phyloP scores from a whole-genome alignment of 2,888 invertebrate species.

The Drosophila pegasa region DNA sequence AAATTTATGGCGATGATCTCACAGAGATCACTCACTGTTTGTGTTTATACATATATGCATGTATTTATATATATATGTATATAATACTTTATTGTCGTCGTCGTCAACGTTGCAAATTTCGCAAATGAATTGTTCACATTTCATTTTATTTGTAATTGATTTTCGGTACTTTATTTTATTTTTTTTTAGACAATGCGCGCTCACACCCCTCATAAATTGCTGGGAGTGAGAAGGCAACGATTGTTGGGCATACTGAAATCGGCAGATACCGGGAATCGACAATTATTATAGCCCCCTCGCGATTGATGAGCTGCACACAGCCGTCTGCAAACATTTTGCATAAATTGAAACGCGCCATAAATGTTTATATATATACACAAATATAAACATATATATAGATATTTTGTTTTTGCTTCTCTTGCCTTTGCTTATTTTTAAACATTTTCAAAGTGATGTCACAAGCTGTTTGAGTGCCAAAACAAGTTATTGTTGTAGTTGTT shows the following conservation, averaged over 20 bases:
- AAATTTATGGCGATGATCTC: constrained; percentile 67
- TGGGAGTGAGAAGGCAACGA: constrained; percentile 30
- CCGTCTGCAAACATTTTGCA: constrained; percentile 34
- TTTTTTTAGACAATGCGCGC: background rate
- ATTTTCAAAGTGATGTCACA: constrained; percentile 78
- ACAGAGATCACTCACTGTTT: constrained; percentile 56
- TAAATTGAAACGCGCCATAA: constrained; percentile 28
- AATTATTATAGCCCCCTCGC: constrained; percentile 39
- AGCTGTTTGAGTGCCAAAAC: constrained; percentile 57
- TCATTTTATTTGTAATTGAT: constrained; percentile 59
- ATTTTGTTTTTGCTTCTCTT: constrained; percentile 1
- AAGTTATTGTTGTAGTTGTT: constrained; percentile 46
- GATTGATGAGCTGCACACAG: constrained; percentile 56
- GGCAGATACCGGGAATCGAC: constrained; percentile 37
- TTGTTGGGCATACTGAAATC: constrained; percentile 25
- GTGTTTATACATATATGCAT: constrained; percentile 15
- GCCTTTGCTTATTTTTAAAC: constrained; percentile 69
- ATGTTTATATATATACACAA: constrained; percentile 23
- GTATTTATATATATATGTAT: constrained; percentile 1
- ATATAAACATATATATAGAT: background rate
- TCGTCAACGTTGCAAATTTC: constrained; percentile 32
- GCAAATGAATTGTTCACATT: constrained; percentile 50
- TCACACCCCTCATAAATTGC: constrained; percentile 33
- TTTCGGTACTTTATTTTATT: constrained; percentile 30
- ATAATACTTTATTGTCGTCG: constrained; percentile 39